A percentile compares a stretch with the other conserved stretches of the same genome.
Evolutionary conservation across 2,113 vertebrate genomes (phyloP).

Genomic region (Motacilla alba): DNA sequence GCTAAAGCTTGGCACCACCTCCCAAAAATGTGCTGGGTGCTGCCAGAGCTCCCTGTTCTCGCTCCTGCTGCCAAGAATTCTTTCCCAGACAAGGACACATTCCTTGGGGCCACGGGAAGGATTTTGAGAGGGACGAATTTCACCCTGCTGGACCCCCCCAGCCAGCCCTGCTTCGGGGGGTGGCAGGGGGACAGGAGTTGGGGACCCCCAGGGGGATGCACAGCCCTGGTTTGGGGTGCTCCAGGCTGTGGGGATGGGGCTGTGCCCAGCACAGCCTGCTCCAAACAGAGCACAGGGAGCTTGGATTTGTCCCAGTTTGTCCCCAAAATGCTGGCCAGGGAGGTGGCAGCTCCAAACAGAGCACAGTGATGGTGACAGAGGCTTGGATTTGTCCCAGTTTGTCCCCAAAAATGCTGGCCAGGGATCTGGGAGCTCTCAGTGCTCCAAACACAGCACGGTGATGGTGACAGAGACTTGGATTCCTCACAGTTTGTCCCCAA

Average conservation of each 20-base stretch:
- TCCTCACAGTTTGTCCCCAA: too few species aligned
- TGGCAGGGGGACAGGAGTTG: neutral
- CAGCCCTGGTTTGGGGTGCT: neutral
- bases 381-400: too few species aligned
- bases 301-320: too few species aligned
- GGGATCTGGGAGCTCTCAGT: too few species aligned
- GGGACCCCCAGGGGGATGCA: rapidly evolving
- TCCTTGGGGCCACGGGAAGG: neutral
- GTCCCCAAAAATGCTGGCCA: too few species aligned
- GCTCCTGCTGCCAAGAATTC: neutral
- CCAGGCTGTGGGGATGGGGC: rapidly evolving
- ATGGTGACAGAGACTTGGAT: too few species aligned
- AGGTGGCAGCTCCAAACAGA: neutral
- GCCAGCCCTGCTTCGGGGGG: neutral
- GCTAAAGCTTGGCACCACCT: neutral
- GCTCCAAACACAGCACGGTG: too few species aligned
- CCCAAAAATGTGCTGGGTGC: neutral
- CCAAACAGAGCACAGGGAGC: too few species aligned
- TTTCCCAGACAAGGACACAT: neutral
- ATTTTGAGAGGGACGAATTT: neutral
- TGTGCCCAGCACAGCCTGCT: neutral
- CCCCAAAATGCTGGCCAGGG: neutral
- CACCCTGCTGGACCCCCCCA: neutral
- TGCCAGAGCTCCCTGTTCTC: neutral
- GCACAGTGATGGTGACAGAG: too few species aligned